Conservation (phyloP, 2,113 vertebrate genomes). For the Electrona antarctica region DNA sequence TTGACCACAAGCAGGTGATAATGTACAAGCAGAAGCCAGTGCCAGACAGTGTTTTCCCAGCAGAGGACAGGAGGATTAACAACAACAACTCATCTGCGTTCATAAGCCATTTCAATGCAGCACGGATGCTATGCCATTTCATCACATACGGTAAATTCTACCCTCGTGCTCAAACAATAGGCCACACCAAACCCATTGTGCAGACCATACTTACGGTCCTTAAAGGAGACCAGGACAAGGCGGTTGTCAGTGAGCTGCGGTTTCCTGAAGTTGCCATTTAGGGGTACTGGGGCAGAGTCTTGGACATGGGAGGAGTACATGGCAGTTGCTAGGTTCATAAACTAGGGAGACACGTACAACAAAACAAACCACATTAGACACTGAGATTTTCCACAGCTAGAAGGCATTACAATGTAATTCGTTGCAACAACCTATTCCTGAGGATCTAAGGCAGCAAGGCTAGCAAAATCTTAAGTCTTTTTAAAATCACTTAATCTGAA, state of each 20-base stretch:
- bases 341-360: conserved; percentile 72
- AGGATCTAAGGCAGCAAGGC: too few relatives aligned
- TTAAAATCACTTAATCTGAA: too few relatives aligned
- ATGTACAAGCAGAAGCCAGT: conserved; percentile 30
- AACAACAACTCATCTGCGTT: conserved; percentile 2
- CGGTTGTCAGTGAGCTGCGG: conserved; percentile 83
- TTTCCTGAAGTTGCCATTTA: conserved; percentile 86
- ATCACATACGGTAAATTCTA: conserved; percentile 11
- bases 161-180: conserved; percentile 18
- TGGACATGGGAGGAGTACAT: conserved; percentile 82
- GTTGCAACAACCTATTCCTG: too few relatives aligned
- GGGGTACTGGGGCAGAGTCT: conserved; percentile 77
- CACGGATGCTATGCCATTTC: neutral
- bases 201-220: conserved; percentile 80
- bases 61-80: conserved; percentile 9
- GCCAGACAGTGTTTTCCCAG: conserved; percentile 16
- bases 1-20: conserved; percentile 43
- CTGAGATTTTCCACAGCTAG: neutral
- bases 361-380: conserved; percentile 37
- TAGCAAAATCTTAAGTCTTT: too few relatives aligned
- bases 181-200: conserved; percentile 21
- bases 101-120: conserved; percentile 36
- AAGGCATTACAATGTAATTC: neutral
- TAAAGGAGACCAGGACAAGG: conserved; percentile 87
- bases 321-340: conserved; percentile 82